phyloP scores from a whole-genome alignment of 2,888 invertebrate genomes.

The Autographa pulchrina region DNA sequence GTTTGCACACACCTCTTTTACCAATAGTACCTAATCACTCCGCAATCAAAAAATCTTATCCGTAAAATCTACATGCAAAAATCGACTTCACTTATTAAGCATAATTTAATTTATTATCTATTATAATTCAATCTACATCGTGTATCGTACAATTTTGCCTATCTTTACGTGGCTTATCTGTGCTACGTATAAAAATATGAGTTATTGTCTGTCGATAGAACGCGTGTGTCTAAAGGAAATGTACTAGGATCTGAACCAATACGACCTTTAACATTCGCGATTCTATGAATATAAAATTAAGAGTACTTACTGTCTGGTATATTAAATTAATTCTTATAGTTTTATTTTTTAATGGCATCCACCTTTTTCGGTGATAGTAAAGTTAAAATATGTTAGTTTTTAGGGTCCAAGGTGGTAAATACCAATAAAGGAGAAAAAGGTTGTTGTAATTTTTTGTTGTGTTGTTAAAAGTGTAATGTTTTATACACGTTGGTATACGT shows the following conservation, averaged over 20 bases:
- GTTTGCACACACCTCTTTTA: no score
- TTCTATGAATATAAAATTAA: slow-evolving; percentile 18
- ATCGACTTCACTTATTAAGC: background rate
- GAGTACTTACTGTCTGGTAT: slow-evolving; percentile 8
- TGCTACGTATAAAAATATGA: slow-evolving; percentile 32
- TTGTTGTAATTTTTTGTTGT: no score
- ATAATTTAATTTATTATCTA: slow-evolving; percentile 19
- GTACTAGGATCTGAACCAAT: slow-evolving; percentile 47
- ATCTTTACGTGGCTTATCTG: slow-evolving; percentile 54
- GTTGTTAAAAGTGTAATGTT: no score
- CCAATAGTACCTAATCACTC: no score
- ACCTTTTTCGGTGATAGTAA: no score
- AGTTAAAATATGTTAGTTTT: no score
- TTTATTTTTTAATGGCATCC: background rate
- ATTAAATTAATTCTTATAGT: background rate
- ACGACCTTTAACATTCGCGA: slow-evolving; percentile 37
- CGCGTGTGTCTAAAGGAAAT: slow-evolving; percentile 58
- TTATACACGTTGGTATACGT: no score
- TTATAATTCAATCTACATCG: slow-evolving; percentile 21
- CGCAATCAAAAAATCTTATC: slow-evolving; percentile 26
- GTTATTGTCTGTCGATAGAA: slow-evolving; percentile 44
- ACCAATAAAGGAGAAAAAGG: no score
- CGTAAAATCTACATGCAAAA: slow-evolving; percentile 32
- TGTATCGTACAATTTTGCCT: slow-evolving; percentile 12
- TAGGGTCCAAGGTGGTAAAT: no score